These are phyloP conservation scores for Petrocephalus sullivani DNA, from an alignment of 2,797 vertebrate genomes.

Conservation along the genomic window DNA sequence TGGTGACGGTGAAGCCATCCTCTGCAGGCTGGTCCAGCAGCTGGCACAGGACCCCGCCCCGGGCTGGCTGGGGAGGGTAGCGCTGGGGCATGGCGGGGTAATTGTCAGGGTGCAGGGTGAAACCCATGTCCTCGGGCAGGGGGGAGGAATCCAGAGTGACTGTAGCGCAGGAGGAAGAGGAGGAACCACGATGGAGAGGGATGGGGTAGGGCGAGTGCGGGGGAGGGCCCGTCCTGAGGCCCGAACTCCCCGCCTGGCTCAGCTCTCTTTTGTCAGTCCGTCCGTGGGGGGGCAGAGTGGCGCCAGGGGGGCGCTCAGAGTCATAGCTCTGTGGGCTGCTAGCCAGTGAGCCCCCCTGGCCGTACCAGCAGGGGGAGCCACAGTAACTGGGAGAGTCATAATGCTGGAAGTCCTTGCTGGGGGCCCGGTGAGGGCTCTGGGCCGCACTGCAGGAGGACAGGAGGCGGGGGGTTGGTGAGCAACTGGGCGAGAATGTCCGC, in stretches of 20 bases:
- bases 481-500: conserved; percentile 91
- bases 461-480: conserved; percentile 81
- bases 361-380: conserved; percentile 91
- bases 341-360: conserved; percentile 72
- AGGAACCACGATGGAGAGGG: conserved; percentile 52
- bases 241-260: conserved; percentile 66
- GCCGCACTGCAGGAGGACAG: conserved; percentile 62
- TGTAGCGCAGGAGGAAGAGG: conserved; percentile 51
- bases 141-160: conserved; percentile 84
- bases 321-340: conserved; percentile 77
- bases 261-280: conserved; percentile 80
- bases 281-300: conserved; percentile 48
- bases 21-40: conserved; percentile 89
- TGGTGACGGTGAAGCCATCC: conserved; percentile 98
- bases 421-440: conserved; percentile 61
- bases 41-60: conserved; percentile 87
- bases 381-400: conserved; percentile 95
- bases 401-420: conserved; percentile 84
- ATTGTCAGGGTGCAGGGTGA: conserved; percentile 86
- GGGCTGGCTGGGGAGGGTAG: conserved; percentile 78
- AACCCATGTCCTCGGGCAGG: conserved; percentile 80
- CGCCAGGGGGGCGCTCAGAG: conserved; percentile 69
- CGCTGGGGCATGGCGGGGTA: conserved; percentile 73
- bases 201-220: conserved; percentile 56
- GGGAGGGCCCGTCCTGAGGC: conserved; percentile 64